Base-by-base conservation (phyloP, 2,888 invertebrate species). In the Antitype chi region DNA sequence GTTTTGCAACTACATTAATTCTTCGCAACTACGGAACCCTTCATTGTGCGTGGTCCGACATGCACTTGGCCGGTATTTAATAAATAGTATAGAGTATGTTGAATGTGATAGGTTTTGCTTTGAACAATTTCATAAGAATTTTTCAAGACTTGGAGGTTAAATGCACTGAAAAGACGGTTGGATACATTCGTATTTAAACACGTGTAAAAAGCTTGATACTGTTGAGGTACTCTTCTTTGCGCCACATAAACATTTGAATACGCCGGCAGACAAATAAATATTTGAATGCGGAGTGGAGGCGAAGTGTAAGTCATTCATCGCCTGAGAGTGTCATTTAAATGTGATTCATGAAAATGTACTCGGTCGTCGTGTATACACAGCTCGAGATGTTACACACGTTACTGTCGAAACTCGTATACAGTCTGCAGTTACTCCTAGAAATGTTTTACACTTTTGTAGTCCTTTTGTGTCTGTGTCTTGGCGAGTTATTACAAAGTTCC, bases 281-380 rank as follows among this genome's bases (percentile, higher is more conserved):
- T 92, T 92, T 93, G 88, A 92, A 89, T 88, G 84, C 81, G 74
- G 78, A 87, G 87, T 77, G 74, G 85, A 89, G 88, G 88, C 80
- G 78, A 88, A 89, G 89, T 90, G 89, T 92, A 89, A 90, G 85
- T 91, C 90, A 91, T 92, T 92, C 91, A 91, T 91, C 90, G 89
- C 88, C 81, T 84, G 87, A 91, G 87, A 85, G 91, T 91, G 90
- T 93, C 92, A 89, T 92, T 91, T 90, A 90, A 91, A 92, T 91
- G 90, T 90, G 89, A 92, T 91, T 91, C 91, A 91, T 91, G 91
- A 90, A 92, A 91, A 92, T 91, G 90, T 91, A 88, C 89, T 87
- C 83, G 72, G 83, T 85, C 73, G 80, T 81, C 60, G 72, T 53
- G 72, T 84, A 71, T 82, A 81, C 74, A 53, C 75, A 72, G 76